Conservation (phyloP, 2,113 vertebrate species). For the Balaeniceps rex region DNA sequence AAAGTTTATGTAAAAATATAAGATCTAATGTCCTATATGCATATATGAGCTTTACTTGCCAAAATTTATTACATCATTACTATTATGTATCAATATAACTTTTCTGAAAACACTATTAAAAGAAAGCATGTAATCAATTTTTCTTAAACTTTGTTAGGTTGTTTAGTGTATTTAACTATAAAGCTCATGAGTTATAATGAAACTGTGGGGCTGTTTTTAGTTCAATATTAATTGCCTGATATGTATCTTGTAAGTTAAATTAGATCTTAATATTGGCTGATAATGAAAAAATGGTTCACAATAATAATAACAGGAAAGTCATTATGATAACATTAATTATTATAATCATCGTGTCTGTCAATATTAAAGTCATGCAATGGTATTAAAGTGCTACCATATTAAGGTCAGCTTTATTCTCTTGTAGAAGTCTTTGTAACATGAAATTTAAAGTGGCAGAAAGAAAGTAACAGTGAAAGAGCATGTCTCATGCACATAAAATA, state of each 20-base stretch:
- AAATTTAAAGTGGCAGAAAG: neutral
- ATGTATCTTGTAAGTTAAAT: constrained; percentile 24
- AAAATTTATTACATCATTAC: neutral
- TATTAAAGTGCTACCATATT: neutral
- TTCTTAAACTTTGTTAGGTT: neutral
- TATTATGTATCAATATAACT: neutral
- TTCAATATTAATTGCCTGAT: neutral
- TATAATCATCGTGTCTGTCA: neutral
- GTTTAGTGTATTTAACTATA: neutral
- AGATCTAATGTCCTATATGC: neutral
- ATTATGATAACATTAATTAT: constrained; percentile 42
- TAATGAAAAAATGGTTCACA: constrained; percentile 25
- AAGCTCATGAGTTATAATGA: neutral
- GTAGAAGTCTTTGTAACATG: neutral
- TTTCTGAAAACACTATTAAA: neutral
- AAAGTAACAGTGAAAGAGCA: neutral
- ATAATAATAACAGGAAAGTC: constrained; percentile 39
- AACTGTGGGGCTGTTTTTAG: neutral
- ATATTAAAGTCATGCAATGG: neutral
- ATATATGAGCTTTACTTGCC: neutral
- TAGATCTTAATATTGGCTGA: neutral
- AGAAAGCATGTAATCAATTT: neutral
- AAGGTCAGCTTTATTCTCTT: constrained; percentile 1
- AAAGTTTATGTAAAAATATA: neutral
- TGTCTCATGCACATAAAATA: neutral